Conservation (phyloP, 2,888 invertebrate genomes). For the Melanotus villosus region DNA sequence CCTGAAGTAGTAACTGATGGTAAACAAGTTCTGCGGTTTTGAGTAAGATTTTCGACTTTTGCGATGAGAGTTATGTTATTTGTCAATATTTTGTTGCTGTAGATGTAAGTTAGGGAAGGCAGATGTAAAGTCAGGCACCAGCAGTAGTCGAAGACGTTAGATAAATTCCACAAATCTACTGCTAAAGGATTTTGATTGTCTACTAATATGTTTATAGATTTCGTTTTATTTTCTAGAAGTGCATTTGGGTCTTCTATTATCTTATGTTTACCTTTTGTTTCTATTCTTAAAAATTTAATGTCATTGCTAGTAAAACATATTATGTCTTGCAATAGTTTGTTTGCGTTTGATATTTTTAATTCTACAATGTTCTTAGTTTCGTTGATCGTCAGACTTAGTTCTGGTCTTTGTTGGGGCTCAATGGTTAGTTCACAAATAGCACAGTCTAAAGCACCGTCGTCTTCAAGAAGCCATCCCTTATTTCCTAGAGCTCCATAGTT, state of each 20-base stretch:
- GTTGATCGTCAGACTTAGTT: conserved; percentile 2
- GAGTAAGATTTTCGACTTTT: neutral
- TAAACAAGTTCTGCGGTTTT: conserved; percentile 45
- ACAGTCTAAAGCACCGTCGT: conserved; percentile 10
- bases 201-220: too few species aligned
- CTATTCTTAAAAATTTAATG: too few species aligned
- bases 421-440: conserved; percentile 29
- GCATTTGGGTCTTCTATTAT: too few species aligned
- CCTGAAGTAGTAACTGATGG: conserved; percentile 24
- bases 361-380: conserved; percentile 10
- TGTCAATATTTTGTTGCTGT: conserved; percentile 24
- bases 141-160: neutral
- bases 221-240: too few species aligned
- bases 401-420: neutral
- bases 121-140: conserved; percentile 26
- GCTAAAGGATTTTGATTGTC: too few species aligned
- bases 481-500: conserved; percentile 10
- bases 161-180: too few species aligned
- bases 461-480: conserved; percentile 6
- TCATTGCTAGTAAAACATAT: too few species aligned
- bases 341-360: conserved; percentile 24
- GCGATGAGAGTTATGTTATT: neutral
- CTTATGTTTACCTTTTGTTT: too few species aligned
- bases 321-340: conserved; percentile 2
- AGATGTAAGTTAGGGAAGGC: neutral